These are phyloP conservation scores for Aphrocallistes beatrix DNA, from an alignment of 37 sponge, comb jelly and placozoan species.

Conservation along the genomic window DNA sequence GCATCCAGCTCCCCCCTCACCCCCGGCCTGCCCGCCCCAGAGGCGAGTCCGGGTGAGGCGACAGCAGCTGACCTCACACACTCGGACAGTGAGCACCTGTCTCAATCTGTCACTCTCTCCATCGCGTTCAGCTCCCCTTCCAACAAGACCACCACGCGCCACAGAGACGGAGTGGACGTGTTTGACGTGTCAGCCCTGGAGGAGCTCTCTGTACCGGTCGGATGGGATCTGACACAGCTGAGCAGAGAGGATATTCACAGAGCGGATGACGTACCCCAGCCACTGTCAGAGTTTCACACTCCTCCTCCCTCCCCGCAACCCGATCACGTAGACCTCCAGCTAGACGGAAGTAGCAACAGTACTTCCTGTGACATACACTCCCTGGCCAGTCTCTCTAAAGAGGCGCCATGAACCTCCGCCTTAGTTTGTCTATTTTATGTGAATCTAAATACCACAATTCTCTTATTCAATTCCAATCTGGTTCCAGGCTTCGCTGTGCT, in stretches of 20 bases:
- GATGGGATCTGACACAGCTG: neutral
- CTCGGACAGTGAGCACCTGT: neutral
- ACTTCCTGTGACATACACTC: neutral
- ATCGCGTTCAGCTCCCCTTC: neutral
- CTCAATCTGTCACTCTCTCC: neutral
- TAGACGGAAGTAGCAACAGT: neutral
- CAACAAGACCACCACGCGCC: slow-evolving; percentile 6
- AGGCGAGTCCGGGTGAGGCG: neutral
- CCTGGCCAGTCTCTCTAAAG: neutral
- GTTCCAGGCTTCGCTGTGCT: too few species aligned
- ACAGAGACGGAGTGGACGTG: neutral
- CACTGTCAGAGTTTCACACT: too few species aligned
- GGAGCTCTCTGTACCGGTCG: neutral
- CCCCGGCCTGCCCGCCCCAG: neutral
- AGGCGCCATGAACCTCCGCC: too few species aligned
- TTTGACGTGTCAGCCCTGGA: neutral
- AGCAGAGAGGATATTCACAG: neutral
- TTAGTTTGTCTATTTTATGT: too few species aligned
- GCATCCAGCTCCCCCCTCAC: neutral
- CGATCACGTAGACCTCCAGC: neutral
- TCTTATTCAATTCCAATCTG: too few species aligned
- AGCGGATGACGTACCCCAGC: neutral
- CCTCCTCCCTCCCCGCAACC: neutral
- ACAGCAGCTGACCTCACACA: neutral
- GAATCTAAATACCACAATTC: too few species aligned